Evolutionary conservation across 2,888 invertebrate genomes (phyloP).

Genomic region (Dicyrtoma fusca): DNA sequence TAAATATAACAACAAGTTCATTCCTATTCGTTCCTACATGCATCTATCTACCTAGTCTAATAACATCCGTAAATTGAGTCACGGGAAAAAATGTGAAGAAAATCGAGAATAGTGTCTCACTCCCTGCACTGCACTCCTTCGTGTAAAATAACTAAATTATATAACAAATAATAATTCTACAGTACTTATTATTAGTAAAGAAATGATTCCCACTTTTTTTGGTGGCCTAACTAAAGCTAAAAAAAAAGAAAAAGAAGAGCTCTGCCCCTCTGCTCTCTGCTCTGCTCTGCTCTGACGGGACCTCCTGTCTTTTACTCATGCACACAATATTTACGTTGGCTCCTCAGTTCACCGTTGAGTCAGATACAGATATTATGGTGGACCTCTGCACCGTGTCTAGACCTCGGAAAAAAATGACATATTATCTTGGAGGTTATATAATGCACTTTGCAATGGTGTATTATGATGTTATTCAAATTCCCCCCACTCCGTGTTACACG

Average conservation of each 20-base stretch:
- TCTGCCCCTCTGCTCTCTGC: no score
- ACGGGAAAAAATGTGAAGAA: no score
- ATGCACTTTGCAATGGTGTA: slow-evolving; percentile 27
- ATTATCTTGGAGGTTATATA: neutral
- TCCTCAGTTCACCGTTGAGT: no score
- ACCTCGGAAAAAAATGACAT: neutral
- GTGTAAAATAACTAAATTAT: neutral
- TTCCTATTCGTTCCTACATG: neutral
- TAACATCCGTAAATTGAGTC: no score
- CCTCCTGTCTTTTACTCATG: neutral
- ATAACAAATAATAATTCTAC: no score
- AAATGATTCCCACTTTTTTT: neutral
- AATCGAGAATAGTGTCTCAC: no score
- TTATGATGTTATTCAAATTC: slow-evolving; percentile 34
- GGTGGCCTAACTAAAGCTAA: neutral
- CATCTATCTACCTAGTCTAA: no score
- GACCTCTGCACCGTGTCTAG: no score
- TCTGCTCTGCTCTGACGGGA: no score
- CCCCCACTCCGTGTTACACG: slow-evolving; percentile 37
- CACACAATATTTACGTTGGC: no score
- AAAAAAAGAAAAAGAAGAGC: no score
- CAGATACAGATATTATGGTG: neutral
- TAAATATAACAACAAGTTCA: neutral
- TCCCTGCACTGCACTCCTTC: neutral
- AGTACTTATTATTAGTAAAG: neutral